Evolutionary conservation across 2,797 vertebrate genomes (phyloP), one percentile per base, ranked within the genome.

Genomic region (Dicrostonyx torquatus): DNA sequence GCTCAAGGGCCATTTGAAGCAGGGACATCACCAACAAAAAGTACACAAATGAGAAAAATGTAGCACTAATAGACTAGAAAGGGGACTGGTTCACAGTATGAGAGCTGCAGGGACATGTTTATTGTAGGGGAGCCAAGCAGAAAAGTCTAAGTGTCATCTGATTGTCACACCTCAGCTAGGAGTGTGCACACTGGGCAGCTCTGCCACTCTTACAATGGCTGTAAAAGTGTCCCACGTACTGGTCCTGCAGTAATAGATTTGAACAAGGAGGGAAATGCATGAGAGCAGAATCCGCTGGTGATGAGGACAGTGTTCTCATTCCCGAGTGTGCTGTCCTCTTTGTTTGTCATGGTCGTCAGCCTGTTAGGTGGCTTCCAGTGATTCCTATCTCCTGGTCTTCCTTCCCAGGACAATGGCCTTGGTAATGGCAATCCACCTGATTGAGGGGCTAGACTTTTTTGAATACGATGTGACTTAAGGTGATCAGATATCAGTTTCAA

Each of bases 241-340:
- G 83, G 85, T 95, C 84, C 45, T 80, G 77, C n/a, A 77, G 66
- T 68, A 72, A 48, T 60, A 62, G 5, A 60, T 75, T 77, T 90
- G 72, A 72, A 22, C 22, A 78, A 75, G 79, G n/a, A 89, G 45
- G n/a, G 48, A 82, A 62, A 87, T 55, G 53, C 20, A 18, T 45
- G 89, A 58, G 29, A 26, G 45, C 18, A 12, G 66, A 79, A 86
- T 70, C 40, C 62, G 3, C 89, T 17, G n/a, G 29, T 86, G 60
- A 53, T 29, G 72, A 87, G 50, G 34, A 50, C 48, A 40, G 29
- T 53, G 20, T n/a, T 93, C 66, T 87, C 70, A 50, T 60, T 79
- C 43, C 58, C 31, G 24, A 53, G 8, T 5, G 12, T 40, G 37
- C 45, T 43, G 4, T 13, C n/a, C 37, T 29, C 45, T 18, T 40